Evolutionary conservation across 2,888 invertebrate genomes (phyloP), one percentile per base, ranked within the genome.

Genomic region (Trimorus sp.): DNA sequence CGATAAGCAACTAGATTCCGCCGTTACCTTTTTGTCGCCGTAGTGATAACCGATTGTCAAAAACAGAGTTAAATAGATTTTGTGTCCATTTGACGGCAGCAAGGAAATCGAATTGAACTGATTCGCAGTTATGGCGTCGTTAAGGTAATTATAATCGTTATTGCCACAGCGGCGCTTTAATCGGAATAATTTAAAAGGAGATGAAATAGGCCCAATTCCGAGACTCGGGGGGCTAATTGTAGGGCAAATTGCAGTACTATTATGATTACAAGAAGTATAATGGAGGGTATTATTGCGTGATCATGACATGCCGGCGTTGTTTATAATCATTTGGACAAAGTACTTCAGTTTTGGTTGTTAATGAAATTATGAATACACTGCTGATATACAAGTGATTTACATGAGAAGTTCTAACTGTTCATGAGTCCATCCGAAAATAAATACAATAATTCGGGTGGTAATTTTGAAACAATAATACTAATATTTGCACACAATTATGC

Each of bases 141-240:
- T 62, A 62, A 9, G 11, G 42, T 42, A 66, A 68, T 45, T n/a
- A 45, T 15, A 56, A 56, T 56, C 36, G 53, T 48, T 56, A 36
- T 45, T 45, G n/a, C 11, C 56, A 56, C 42, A 48, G 14, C 16
- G 26, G 42, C 15, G 54, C 12, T 45, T 42, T 56, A 68, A 56
- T 56, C 9, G 40, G 56, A 45, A 56, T 68, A 68, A 68, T 56
- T 56, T 26, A 63, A 63, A 63, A 62, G n/a, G 6, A 5, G 16
- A 26, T 49, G 45, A 12, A 51, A 16, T 40, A 26, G 49, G 51
- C 15, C 12, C 53, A 36, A 54, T 60, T 70, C 26, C 26, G 38
- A n/a, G 38, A 15, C 15, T 73, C 71, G 54, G 63, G 63, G 71
- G 36, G 62, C 45, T 59, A 56, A 58, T 65, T 74, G 45, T 54